phyloP scores from a whole-genome alignment of 92 coral and sea anemone genomes.

The Phenganax marumi region DNA sequence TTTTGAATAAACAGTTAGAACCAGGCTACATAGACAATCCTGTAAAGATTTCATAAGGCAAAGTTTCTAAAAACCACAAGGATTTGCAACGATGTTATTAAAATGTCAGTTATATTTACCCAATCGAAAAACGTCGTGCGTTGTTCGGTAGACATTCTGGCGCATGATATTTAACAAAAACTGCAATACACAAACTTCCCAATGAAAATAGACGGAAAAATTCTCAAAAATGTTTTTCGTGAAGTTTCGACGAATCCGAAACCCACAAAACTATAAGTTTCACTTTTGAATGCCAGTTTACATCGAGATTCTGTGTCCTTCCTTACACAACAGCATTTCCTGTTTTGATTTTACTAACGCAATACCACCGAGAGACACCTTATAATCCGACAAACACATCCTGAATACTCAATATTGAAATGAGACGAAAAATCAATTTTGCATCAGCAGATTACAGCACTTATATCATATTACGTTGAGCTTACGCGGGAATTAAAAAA shows the following conservation, averaged over 20 bases:
- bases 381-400: no score
- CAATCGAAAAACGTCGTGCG: not conserved
- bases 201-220: not conserved
- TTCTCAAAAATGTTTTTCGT: not conserved
- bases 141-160: conserved; percentile 12
- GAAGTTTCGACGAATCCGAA: not conserved
- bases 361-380: no score
- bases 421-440: no score
- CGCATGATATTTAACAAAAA: not conserved
- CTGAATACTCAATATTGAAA: no score
- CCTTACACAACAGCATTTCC: no score
- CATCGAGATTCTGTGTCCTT: not conserved
- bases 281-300: not conserved
- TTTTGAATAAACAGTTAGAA: no score
- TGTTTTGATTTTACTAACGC: no score
- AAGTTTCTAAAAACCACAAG: not conserved
- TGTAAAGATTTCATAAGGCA: not conserved
- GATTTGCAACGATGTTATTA: not conserved
- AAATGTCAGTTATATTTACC: not conserved
- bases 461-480: no score
- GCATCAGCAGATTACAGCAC: no score
- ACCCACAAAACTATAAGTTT: not conserved
- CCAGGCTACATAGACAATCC: not conserved
- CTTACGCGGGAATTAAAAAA: no score
- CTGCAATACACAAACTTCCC: not conserved